Conservation (phyloP, 2,113 vertebrate genomes). For the Dasyurus viverrinus region DNA sequence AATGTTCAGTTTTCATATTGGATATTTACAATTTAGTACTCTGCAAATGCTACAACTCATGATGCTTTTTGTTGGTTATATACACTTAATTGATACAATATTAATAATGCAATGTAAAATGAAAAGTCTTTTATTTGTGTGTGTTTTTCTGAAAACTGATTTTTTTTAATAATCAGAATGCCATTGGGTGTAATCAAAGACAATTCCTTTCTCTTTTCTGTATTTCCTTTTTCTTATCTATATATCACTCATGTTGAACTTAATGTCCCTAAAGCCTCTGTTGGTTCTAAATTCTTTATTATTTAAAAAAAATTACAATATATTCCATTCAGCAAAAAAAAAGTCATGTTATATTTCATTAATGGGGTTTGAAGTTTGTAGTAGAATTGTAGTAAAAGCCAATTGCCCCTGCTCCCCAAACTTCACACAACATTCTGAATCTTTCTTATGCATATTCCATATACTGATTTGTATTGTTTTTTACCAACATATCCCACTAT, state of each 20-base stretch:
- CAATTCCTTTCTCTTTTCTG: neutral
- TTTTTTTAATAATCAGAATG: neutral
- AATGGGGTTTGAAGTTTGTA: neutral
- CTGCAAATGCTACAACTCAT: neutral
- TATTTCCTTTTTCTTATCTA: neutral
- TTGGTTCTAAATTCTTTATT: neutral
- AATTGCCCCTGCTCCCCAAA: neutral
- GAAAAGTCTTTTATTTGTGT: neutral
- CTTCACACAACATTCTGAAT: neutral
- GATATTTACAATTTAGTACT: neutral
- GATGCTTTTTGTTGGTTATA: neutral
- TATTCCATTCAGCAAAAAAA: neutral
- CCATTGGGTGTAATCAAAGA: neutral
- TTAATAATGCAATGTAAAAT: neutral
- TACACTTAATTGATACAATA: neutral
- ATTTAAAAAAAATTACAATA: neutral
- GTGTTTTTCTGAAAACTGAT: neutral
- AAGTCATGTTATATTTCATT: neutral
- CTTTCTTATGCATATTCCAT: neutral
- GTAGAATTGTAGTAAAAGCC: neutral
- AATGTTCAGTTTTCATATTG: neutral
- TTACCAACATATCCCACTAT: neutral
- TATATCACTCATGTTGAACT: neutral
- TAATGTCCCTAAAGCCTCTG: neutral
- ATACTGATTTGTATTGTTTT: neutral